Conservation (phyloP, 2,888 invertebrate genomes). For the Papilio elwesi region DNA sequence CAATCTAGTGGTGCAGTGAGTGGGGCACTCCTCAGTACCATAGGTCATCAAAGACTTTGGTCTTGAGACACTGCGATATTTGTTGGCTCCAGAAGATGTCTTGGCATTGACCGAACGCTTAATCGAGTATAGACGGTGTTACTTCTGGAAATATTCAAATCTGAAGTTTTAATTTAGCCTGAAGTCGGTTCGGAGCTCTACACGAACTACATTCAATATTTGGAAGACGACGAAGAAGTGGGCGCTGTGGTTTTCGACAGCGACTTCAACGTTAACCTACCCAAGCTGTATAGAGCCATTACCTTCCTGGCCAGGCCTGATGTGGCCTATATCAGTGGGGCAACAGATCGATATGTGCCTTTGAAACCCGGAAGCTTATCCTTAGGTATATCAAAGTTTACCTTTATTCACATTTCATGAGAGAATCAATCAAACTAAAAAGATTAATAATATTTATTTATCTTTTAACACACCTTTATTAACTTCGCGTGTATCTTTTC, state of each 20-base stretch:
- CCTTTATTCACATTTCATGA: no score
- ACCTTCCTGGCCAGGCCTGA: constrained; percentile 77
- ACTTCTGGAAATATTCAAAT: no score
- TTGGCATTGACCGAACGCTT: no score
- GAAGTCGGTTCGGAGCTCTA: constrained; percentile 57
- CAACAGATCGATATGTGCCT: constrained; percentile 72
- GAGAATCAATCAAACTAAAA: no score
- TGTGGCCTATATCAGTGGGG: constrained; percentile 79
- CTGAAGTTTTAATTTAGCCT: constrained; percentile 55
- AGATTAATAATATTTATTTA: no score
- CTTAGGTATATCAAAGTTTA: constrained; percentile 60
- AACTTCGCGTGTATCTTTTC: no score
- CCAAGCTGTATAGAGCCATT: constrained; percentile 77
- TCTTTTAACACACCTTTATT: not conserved
- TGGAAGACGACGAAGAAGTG: constrained; percentile 71
- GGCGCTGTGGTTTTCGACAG: constrained; percentile 85
- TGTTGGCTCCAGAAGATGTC: no score
- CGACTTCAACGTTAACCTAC: constrained; percentile 76
- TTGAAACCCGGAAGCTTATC: constrained; percentile 58
- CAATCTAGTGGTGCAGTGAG: no score
- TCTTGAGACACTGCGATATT: no score
- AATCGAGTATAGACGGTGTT: no score
- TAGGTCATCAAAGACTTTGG: no score
- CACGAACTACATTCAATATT: constrained; percentile 58
- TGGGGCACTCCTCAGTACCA: no score